These are phyloP conservation scores for Ctenosaura bakeri DNA, from an alignment of 2,797 vertebrate genomes.

Conservation along the genomic window DNA sequence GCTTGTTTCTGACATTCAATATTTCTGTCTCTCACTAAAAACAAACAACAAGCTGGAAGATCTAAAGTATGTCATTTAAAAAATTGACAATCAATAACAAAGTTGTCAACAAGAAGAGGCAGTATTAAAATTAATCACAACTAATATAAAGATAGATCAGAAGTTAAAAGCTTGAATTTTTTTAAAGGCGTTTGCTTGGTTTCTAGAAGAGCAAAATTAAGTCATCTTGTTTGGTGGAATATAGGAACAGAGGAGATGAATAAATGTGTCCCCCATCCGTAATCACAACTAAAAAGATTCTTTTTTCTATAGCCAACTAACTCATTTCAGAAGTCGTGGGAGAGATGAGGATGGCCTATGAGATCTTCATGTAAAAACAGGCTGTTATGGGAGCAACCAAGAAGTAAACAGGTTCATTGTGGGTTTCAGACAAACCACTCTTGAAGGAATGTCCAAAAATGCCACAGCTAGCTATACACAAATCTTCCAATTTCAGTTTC, in stretches of 20 bases:
- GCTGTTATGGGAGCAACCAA: neutral
- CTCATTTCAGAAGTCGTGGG: neutral
- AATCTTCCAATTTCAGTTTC: neutral
- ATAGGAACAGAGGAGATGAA: no score
- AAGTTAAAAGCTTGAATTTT: neutral
- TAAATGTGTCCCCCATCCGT: no score
- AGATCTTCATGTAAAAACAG: neutral
- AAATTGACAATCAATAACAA: neutral
- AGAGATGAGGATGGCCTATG: neutral
- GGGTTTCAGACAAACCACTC: neutral
- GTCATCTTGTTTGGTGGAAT: no score
- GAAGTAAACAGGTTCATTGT: neutral
- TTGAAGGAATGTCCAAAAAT: neutral
- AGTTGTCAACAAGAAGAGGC: neutral
- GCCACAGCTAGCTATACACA: neutral
- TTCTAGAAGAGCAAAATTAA: no score
- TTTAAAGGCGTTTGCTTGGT: neutral
- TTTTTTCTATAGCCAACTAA: neutral
- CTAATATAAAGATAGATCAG: neutral
- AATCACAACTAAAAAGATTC: no score
- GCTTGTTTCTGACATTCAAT: neutral
- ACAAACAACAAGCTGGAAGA: neutral
- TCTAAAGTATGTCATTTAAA: neutral
- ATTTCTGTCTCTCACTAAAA: neutral
- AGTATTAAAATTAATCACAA: neutral